phyloP scores from a whole-genome alignment of 2,113 vertebrate genomes.

The Australoheros scitulus region DNA sequence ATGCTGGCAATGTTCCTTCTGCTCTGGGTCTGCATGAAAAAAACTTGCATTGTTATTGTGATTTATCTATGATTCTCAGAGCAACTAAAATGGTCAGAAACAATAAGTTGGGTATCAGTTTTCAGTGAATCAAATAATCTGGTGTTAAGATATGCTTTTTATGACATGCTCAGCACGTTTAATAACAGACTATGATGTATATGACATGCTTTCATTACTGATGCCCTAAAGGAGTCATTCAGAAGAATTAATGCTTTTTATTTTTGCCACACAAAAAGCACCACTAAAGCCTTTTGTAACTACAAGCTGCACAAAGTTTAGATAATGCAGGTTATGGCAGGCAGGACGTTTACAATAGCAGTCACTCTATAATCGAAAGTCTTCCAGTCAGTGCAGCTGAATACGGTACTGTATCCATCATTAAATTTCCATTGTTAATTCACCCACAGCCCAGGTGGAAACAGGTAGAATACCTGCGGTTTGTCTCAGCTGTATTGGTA shows the following conservation, averaged over 20 bases:
- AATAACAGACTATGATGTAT: neutral
- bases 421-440: neutral
- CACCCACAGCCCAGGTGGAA: conserved; percentile 2
- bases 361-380: neutral
- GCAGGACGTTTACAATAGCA: conserved; percentile 10
- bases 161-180: neutral
- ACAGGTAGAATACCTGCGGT: conserved; percentile 14
- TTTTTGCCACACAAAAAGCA: neutral
- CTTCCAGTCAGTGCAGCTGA: neutral
- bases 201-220: neutral
- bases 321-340: conserved; percentile 25
- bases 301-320: conserved; percentile 14
- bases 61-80: neutral
- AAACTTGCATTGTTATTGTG: accelerated
- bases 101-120: neutral
- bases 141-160: neutral
- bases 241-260: neutral
- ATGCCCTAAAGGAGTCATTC: neutral
- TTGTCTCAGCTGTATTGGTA: neutral
- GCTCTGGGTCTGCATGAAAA: neutral
- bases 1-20: no score
- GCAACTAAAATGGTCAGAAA: neutral
- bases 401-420: neutral
- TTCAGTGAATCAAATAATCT: neutral
- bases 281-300: conserved; percentile 5